Percentiles rank a stretch among this genome's conserved stretches.
Conservation (phyloP, 1,140 invertebrate species). For the Heliothis subflexa region DNA sequence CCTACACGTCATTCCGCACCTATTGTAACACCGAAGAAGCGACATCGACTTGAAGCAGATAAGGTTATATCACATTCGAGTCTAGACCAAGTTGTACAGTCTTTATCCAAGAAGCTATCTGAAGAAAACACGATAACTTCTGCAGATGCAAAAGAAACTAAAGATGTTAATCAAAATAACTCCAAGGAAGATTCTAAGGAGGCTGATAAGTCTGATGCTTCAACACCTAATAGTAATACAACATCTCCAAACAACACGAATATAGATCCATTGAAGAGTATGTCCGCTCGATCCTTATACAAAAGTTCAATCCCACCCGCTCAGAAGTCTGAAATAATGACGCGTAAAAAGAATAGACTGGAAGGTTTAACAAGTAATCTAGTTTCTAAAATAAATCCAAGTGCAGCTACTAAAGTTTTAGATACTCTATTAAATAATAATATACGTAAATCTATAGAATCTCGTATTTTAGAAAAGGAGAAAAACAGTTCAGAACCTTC, state of each 20-base stretch:
- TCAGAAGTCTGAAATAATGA: constrained; percentile 86
- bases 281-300: constrained; percentile 78
- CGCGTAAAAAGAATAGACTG: constrained; percentile 87
- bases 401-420: constrained; percentile 83
- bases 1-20: constrained; percentile 76
- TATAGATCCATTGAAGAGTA: constrained; percentile 78
- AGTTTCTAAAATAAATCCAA: constrained; percentile 86
- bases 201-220: constrained; percentile 56
- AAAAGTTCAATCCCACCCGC: constrained; percentile 81
- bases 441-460: constrained; percentile 85
- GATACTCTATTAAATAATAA: constrained; percentile 85
- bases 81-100: constrained; percentile 83
- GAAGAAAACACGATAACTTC: constrained; percentile 70
- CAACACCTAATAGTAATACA: constrained; percentile 60
- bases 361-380: constrained; percentile 87
- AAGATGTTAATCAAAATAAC: constrained; percentile 66
- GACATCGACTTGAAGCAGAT: constrained; percentile 85
- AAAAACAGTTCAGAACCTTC: constrained; percentile 68
- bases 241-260: constrained; percentile 68
- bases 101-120: constrained; percentile 83
- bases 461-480: constrained; percentile 83
- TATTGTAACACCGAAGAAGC: constrained; percentile 87
- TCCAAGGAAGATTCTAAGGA: constrained; percentile 67
- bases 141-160: constrained; percentile 65
- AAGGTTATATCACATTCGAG: constrained; percentile 75